phyloP scores from a whole-genome alignment of 1,140 invertebrate species.

The Lineus longissimus region DNA sequence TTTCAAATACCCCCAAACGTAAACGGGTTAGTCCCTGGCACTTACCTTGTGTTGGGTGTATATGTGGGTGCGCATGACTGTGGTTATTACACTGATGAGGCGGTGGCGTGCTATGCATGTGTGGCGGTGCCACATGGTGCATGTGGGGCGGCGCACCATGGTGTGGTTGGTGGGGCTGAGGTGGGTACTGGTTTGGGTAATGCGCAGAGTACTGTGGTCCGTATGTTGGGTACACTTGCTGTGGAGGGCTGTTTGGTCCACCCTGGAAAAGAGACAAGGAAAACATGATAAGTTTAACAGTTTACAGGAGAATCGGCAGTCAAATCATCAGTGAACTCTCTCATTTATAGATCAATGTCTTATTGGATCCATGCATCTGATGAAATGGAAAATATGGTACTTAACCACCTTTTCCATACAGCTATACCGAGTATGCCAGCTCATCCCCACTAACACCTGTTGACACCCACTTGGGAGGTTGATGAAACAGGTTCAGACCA shows the following conservation, averaged over 20 bases:
- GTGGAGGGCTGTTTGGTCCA: conserved; percentile 42
- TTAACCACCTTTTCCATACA: too few species aligned
- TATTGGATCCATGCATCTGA: too few species aligned
- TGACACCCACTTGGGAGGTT: too few species aligned
- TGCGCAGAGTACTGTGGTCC: conserved; percentile 35
- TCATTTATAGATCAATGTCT: too few species aligned
- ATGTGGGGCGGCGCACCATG: conserved; percentile 33
- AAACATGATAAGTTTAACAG: neutral
- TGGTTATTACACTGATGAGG: conserved; percentile 38
- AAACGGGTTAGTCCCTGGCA: too few species aligned
- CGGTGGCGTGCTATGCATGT: conserved; percentile 33
- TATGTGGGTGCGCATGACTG: conserved; percentile 32
- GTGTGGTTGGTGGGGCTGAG: conserved; percentile 31
- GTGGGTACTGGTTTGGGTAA: conserved; percentile 28
- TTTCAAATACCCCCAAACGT: too few species aligned
- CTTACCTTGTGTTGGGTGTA: conserved; percentile 31
- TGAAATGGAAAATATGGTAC: too few species aligned
- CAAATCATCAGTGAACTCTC: too few species aligned
- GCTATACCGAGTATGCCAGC: too few species aligned
- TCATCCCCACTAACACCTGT: too few species aligned
- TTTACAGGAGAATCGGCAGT: too few species aligned
- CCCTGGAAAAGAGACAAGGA: conserved; percentile 30
- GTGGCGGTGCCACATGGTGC: conserved; percentile 35
- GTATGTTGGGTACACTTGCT: conserved; percentile 37
- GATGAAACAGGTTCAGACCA: too few species aligned